Conservation (phyloP, 2,888 invertebrate species). For the Lagria hirta region DNA sequence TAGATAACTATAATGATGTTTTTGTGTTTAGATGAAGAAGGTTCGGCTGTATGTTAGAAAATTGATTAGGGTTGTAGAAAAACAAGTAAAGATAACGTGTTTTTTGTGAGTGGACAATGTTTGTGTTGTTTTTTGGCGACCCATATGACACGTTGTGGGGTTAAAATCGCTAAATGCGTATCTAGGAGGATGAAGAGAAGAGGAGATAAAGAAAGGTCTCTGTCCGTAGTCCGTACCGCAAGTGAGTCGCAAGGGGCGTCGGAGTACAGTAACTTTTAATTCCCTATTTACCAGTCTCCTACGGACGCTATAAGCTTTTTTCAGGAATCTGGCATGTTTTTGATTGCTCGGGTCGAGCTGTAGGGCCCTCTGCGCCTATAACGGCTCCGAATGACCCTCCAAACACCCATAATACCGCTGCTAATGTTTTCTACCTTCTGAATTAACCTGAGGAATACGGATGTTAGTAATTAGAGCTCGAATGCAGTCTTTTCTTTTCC, state of each 20-base stretch:
- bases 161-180: no score
- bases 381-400: slow-evolving; percentile 68
- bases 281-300: slow-evolving; percentile 47
- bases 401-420: slow-evolving; percentile 69
- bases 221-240: slow-evolving; percentile 25
- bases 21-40: no score
- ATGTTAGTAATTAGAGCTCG: slow-evolving; percentile 65
- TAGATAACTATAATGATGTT: no score
- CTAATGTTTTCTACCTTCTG: slow-evolving; percentile 59
- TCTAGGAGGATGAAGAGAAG: slow-evolving; percentile 29
- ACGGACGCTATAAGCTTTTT: slow-evolving; percentile 45
- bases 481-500: slow-evolving; percentile 39
- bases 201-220: slow-evolving; percentile 19
- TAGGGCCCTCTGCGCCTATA: slow-evolving; percentile 63
- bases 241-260: slow-evolving; percentile 32
- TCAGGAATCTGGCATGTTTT: slow-evolving; percentile 49
- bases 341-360: slow-evolving; percentile 67
- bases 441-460: slow-evolving; percentile 52
- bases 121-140: no score
- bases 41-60: no score
- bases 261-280: slow-evolving; percentile 46
- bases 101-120: no score
- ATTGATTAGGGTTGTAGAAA: no score
- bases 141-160: no score
- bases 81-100: no score